These are phyloP conservation scores for Eospalax fontanierii DNA, from an alignment of 2,797 vertebrate genomes.

Conservation along the genomic window DNA sequence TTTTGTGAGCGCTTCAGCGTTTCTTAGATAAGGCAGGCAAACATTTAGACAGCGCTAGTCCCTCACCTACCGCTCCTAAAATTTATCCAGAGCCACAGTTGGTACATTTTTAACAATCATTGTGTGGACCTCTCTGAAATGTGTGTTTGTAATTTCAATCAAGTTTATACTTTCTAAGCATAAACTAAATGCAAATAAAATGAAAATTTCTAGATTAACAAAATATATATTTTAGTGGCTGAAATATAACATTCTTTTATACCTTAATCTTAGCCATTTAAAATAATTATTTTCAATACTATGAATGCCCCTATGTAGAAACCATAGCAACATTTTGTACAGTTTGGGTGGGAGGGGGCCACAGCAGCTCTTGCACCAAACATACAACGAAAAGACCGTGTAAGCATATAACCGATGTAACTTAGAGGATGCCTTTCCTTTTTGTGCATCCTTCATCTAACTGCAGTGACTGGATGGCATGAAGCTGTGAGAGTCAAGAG, in stretches of 20 bases:
- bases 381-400: neutral
- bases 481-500: neutral
- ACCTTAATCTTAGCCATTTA: conserved; percentile 24
- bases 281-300: conserved; percentile 68
- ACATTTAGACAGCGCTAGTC: neutral
- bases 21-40: neutral
- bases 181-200: neutral
- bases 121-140: conserved; percentile 6
- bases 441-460: neutral
- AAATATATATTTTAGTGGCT: conserved; percentile 41
- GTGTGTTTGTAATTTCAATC: neutral
- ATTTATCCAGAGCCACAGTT: neutral
- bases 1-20: neutral
- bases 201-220: conserved; percentile 20
- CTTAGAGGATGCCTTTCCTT: neutral
- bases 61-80: neutral
- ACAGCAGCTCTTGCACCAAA: neutral
- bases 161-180: neutral
- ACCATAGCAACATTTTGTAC: conserved; percentile 42
- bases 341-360: neutral
- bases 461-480: neutral
- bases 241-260: neutral
- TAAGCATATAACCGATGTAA: neutral
- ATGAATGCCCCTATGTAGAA: conserved; percentile 67
- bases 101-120: neutral